Evolutionary conservation across 2,888 invertebrate genomes (phyloP).

Genomic region (Scaptomyza cyrtandrae): DNA sequence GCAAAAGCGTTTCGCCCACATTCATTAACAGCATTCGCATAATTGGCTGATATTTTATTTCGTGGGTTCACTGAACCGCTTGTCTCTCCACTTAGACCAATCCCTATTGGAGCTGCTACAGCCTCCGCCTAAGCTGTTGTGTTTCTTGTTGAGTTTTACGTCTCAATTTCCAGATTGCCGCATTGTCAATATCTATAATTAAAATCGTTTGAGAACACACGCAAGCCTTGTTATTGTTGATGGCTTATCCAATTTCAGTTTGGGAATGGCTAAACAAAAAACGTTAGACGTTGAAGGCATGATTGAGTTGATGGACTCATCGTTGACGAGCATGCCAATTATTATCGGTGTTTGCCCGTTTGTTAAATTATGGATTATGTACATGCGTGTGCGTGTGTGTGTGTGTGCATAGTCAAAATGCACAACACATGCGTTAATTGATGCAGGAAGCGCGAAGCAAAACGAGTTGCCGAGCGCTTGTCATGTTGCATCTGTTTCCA

Average conservation of each 20-base stretch:
- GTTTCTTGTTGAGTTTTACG: slow-evolving; percentile 49
- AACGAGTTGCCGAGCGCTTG: slow-evolving; percentile 66
- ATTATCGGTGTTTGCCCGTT: slow-evolving; percentile 44
- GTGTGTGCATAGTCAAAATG: not conserved
- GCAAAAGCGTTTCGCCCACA: slow-evolving; percentile 67
- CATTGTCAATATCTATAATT: slow-evolving; percentile 74
- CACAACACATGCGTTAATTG: slow-evolving; percentile 65
- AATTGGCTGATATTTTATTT: slow-evolving; percentile 64
- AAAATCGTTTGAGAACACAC: slow-evolving; percentile 75
- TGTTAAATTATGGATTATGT: slow-evolving; percentile 64
- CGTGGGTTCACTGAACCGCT: slow-evolving; percentile 62
- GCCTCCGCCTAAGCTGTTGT: slow-evolving; percentile 10
- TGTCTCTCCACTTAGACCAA: slow-evolving; percentile 40
- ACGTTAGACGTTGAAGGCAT: slow-evolving; percentile 63
- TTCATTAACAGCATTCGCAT: slow-evolving; percentile 76
- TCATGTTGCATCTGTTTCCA: slow-evolving; percentile 61
- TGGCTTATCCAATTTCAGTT: slow-evolving; percentile 61
- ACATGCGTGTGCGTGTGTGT: slow-evolving; percentile 4
- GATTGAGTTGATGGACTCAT: slow-evolving; percentile 66
- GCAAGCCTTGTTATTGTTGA: slow-evolving; percentile 50
- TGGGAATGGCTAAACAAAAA: slow-evolving; percentile 49
- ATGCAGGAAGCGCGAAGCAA: slow-evolving; percentile 73
- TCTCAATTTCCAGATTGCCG: slow-evolving; percentile 67
- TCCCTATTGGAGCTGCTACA: slow-evolving; percentile 39
- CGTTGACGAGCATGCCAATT: slow-evolving; percentile 64